These are phyloP conservation scores for Eidolon dupreanum DNA, from an alignment of 2,797 vertebrate species.

Conservation along the genomic window DNA sequence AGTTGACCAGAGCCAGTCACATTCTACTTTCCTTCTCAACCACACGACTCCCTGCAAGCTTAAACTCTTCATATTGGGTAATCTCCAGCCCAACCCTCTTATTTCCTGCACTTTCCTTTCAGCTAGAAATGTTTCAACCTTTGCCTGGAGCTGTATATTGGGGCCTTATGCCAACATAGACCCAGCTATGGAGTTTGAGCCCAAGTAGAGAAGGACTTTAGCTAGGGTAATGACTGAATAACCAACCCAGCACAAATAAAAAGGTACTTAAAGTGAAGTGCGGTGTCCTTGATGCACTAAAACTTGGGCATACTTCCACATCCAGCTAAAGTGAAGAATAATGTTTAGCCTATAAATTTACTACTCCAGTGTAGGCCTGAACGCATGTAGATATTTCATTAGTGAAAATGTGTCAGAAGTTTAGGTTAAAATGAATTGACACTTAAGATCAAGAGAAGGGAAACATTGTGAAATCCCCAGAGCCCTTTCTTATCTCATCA, in stretches of 20 bases:
- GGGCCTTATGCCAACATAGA: background rate
- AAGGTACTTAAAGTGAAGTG: background rate
- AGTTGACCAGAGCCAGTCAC: background rate
- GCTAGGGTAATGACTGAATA: background rate
- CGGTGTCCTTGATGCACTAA: background rate
- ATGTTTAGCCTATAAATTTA: constrained; percentile 7
- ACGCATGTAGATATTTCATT: constrained; percentile 47
- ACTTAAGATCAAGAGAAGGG: constrained; percentile 46
- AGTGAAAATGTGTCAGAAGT: constrained; percentile 53
- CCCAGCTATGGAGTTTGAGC: background rate
- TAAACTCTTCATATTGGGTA: background rate
- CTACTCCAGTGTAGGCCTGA: background rate
- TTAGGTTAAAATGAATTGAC: constrained; percentile 58
- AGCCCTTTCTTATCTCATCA: constrained; percentile 10
- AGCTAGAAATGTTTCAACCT: background rate
- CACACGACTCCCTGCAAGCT: background rate
- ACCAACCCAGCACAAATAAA: constrained; percentile 34
- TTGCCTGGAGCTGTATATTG: constrained; percentile 25
- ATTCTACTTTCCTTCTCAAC: background rate
- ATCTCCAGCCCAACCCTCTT: background rate
- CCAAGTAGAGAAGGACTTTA: background rate
- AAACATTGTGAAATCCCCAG: background rate
- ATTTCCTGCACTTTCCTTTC: background rate
- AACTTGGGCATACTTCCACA: background rate
- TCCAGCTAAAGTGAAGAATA: background rate